Base-by-base conservation (phyloP, 2,113 vertebrate species). In the Nesoenas mayeri region DNA sequence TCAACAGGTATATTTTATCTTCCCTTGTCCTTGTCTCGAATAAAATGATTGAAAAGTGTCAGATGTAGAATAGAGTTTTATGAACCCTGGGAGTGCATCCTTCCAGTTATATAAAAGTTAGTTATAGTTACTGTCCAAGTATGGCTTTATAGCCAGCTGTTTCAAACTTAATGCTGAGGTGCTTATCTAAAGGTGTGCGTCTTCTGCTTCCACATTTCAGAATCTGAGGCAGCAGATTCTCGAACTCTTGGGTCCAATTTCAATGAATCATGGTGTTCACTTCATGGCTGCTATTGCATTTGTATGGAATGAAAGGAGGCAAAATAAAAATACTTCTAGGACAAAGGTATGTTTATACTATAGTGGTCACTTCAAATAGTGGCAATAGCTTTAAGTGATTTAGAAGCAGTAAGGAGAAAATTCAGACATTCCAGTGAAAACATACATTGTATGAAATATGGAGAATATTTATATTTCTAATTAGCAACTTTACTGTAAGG, bases 201-300 rank as follows among this genome's bases (percentile, higher is more conserved):
- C 13, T 91, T 95, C 36, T 92, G 19, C 53, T 89, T 93, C 82
- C 20, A 4, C 38, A 2, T 95, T 97, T 56, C 97, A 99, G 99
- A 99, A 99, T 92, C 97, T 99, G 81, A 98, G 99, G 66, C 99
- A 99, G 89, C 99, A 99, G 97, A 99, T 99, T 84, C 98, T 99
- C 7, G 99, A 99, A 97, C 98, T 99, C 58, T 89, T 99, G 87
- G 99, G 99, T 26, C 99, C 99, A 17, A 99, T 99, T 97, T 99
- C 99, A 90, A 99, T 99, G 99, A 99, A 99, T 97, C 99, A 99
- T 7, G 99, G 99, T 4, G 98, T 99, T 90, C 99, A 99, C 89
- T 99, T 99, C 96, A 99, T 99, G 99, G 99, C 99, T 94, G 99
- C 99, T 28, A 99, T 99, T 89, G 99, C 99, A 1, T 99, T 99